phyloP scores from a whole-genome alignment of 2,113 vertebrate genomes.

The Mixornis gularis region DNA sequence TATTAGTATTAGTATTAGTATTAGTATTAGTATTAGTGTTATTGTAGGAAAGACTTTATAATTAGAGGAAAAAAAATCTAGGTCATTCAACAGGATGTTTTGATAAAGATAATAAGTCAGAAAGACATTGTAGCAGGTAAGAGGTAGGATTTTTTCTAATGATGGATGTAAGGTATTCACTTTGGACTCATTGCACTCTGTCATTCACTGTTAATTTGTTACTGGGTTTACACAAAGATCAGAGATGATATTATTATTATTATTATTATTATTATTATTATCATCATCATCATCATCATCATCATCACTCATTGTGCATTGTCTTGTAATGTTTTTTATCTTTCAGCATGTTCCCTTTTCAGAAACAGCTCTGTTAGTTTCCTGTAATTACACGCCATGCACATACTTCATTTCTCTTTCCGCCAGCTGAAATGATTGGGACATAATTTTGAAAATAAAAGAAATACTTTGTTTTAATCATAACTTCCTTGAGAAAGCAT shows the following conservation, averaged over 20 bases:
- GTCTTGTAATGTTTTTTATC: background rate
- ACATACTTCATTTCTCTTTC: background rate
- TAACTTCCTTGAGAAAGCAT: background rate
- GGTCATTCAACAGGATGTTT: background rate
- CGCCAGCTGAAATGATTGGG: rapidly evolving
- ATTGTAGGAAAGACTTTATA: background rate
- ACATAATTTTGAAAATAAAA: background rate
- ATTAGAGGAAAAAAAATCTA: background rate
- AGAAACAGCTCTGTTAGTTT: background rate
- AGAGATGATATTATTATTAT: background rate
- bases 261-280: background rate
- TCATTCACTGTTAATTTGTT: background rate
- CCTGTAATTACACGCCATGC: background rate
- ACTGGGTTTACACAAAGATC: background rate
- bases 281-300: background rate
- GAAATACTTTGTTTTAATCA: background rate
- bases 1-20: background rate
- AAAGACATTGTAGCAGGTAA: background rate
- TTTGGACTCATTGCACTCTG: background rate
- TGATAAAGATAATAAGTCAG: background rate
- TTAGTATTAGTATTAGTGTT: background rate
- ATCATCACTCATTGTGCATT: background rate
- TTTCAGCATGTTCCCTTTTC: background rate
- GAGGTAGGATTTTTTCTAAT: background rate
- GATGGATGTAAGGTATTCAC: background rate